Base-by-base conservation (phyloP, 1,140 invertebrate species). In the Bombus ignitus region DNA sequence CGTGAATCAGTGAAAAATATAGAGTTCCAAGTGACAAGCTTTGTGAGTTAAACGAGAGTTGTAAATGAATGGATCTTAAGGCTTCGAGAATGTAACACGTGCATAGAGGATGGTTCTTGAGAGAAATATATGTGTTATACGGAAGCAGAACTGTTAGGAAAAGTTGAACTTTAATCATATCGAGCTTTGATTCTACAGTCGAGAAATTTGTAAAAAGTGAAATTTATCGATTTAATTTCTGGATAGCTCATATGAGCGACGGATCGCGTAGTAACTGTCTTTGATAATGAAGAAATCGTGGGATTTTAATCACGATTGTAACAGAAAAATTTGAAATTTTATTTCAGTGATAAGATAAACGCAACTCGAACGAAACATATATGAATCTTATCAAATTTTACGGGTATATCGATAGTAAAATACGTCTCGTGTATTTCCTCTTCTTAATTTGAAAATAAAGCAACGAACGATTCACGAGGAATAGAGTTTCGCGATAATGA, bases 341-440 rank as follows among this genome's bases (percentile, higher is more conserved):
- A 70, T 8, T 57, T 25, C 1, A 28, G 9, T 32, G 81, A 75
- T 47, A 75, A 82, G 71, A 82, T 82, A 82, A 75, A 32, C 25
- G 12, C 22, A 5, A 47, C 12, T 35, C 6, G 28, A n/a, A 25
- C 22, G 22, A 73, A 37, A 35, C 80, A 35, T n/a, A 22, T 10
- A 35, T 0, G 5, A 74, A 32, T 18, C 65, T 75, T 66, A 66
- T 75, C 57, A 25, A 28, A 10, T 47, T 35, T 12, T 28, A 32
- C 32, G 35, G 42, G 37, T n/a, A 44, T 13, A 62, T 42, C 13
- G 9, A 62, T 39, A 25, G 68, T 39, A 25, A 32, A 37, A 39
- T 25, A 6, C 39, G 68, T 6, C 2, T 13, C 10, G 37, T 12
- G 3, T 22, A 8, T 28, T 12, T 39, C 3, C 32, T 4, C 32